phyloP scores from a whole-genome alignment of 92 coral and sea anemone species.

The Epizoanthus scotinus region DNA sequence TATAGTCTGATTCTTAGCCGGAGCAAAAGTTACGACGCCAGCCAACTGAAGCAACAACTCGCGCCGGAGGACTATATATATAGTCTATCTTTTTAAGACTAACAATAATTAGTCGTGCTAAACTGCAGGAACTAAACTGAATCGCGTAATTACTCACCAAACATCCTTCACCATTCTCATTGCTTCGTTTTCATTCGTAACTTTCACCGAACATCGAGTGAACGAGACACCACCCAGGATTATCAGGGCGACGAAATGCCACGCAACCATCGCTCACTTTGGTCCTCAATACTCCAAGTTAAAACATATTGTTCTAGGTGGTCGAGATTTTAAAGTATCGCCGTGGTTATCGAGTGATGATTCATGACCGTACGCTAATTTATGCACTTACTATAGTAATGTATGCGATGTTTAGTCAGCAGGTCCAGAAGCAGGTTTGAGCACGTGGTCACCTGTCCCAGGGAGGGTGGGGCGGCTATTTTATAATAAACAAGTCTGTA shows the following conservation, averaged over 20 bases:
- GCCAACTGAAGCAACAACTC: too few species aligned
- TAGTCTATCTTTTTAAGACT: not conserved
- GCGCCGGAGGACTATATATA: too few species aligned
- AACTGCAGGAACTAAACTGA: not conserved
- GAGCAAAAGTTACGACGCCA: too few species aligned
- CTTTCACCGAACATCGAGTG: constrained; percentile 17
- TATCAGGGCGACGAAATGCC: too few species aligned
- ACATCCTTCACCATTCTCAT: constrained; percentile 30
- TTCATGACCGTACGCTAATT: constrained; percentile 11
- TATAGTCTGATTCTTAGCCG: too few species aligned
- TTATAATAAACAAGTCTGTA: not conserved
- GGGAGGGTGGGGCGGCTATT: constrained; percentile 4
- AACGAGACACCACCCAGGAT: not conserved
- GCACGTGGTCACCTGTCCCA: constrained; percentile 34
- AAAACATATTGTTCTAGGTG: not conserved
- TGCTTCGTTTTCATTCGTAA: constrained; percentile 31
- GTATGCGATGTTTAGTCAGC: constrained; percentile 31
- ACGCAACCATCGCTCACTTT: not conserved
- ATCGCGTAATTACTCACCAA: constrained; percentile 6
- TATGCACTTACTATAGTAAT: constrained; percentile 13
- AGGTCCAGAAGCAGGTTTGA: constrained; percentile 27
- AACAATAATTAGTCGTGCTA: not conserved
- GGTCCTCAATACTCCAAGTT: not conserved
- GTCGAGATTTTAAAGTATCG: not conserved
- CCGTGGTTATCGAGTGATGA: constrained; percentile 9